Base-by-base conservation (phyloP, 2,113 vertebrate species). In the Mormoops blainvillei region DNA sequence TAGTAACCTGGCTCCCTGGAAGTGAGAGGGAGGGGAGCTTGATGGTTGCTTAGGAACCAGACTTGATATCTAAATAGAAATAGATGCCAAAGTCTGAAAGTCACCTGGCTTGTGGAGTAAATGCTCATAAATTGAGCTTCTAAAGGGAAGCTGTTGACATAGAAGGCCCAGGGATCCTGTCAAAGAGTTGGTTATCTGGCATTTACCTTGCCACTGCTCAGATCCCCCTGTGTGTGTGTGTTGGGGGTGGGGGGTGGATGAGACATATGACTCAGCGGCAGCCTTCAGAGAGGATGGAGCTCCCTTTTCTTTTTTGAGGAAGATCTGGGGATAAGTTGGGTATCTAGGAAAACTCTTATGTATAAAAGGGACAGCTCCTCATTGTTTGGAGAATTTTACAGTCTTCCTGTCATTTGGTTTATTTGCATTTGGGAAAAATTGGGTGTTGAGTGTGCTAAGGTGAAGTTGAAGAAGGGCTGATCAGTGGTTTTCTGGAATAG, bases 41-140 rank as follows among this genome's bases (percentile, higher is more conserved):
- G 78, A 87, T 76, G 86, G 97, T 97, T 97, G 97, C 97, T 67
- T 96, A 93, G 97, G 52, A 97, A 98, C 97, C 61, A 78, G 63
- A 18, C 84, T 76, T 80, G 93, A 58, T 97, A 96, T 95, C 97
- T 97, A 97, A 98, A 98, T 90, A 97, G 94, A 97, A 95, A 91
- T 91, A 82, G 89, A 91, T 97, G 97, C 96, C 96, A 97, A 96
- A 94, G 97, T 97, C 97, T 97, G 95, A 97, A 96, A 97, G 95
- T 94, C 93, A 92, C 65, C 81, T 11, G 7, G 19, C 86, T 74
- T 50, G 82, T 77, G 67, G 71, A 87, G 71, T 65, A 50, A 94
- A 93, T 43, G 84, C 94, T 96, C 83, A 84, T 91, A 94, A 94
- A 94, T 1, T 43, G 84, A 91, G 80, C 14, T 71, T 92, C 61